These are phyloP conservation scores for Brachypalpus laphriformis DNA, from an alignment of 2,888 invertebrate species.

Conservation along the genomic window DNA sequence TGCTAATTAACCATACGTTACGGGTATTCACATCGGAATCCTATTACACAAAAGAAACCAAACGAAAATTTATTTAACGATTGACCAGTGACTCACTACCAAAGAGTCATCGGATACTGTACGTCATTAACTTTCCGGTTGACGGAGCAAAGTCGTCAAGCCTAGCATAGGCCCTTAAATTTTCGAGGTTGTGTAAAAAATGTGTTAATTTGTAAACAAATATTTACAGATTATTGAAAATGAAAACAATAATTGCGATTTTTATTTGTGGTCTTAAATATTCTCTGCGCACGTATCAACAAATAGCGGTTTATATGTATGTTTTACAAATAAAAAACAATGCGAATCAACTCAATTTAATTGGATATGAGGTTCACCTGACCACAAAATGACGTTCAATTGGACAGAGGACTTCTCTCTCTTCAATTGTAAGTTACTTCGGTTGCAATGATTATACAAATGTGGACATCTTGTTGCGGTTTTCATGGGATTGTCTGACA, in stretches of 20 bases:
- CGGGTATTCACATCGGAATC: slow-evolving; percentile 18
- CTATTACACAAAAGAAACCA: slow-evolving; percentile 20
- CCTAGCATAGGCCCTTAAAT: not conserved
- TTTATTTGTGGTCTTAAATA: slow-evolving; percentile 22
- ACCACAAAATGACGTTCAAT: slow-evolving; percentile 51
- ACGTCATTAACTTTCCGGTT: slow-evolving; percentile 40
- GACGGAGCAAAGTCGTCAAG: slow-evolving; percentile 5
- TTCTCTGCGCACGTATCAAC: slow-evolving; percentile 1
- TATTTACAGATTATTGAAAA: not conserved
- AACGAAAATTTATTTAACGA: slow-evolving; percentile 22
- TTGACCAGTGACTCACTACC: slow-evolving; percentile 23
- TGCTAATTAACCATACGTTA: slow-evolving; percentile 37
- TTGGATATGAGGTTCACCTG: slow-evolving; percentile 44
- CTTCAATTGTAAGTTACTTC: slow-evolving; percentile 46
- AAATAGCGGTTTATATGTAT: not conserved
- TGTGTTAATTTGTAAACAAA: not conserved
- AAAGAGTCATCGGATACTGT: slow-evolving; percentile 35
- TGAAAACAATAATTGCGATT: not conserved
- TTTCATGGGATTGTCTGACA: slow-evolving; percentile 30
- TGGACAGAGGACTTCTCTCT: slow-evolving; percentile 25
- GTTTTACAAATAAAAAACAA: not conserved
- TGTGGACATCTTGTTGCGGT: slow-evolving; percentile 64
- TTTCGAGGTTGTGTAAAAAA: not conserved
- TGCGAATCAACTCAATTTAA: slow-evolving; percentile 24
- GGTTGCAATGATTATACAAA: slow-evolving; percentile 37